These are phyloP conservation scores for Solenopsis fugax DNA, from an alignment of 1,140 invertebrate species.

Conservation along the genomic window DNA sequence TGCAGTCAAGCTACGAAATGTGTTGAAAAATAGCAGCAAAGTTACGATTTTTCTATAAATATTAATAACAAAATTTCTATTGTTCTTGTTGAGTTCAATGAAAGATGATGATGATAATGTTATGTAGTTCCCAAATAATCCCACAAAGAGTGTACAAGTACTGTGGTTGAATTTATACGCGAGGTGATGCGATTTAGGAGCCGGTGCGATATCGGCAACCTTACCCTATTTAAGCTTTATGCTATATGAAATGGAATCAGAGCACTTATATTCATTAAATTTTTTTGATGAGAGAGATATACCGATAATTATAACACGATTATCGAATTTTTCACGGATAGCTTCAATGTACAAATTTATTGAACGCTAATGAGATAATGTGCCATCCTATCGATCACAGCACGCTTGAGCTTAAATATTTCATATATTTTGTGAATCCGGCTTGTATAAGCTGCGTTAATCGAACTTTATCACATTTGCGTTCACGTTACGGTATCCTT, in stretches of 20 bases:
- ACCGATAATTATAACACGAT: background rate
- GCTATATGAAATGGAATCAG: background rate
- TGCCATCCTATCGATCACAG: background rate
- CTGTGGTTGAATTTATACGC: too few species aligned
- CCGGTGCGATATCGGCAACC: too few species aligned
- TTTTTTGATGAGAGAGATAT: background rate
- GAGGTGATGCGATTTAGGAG: too few species aligned
- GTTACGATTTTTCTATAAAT: too few species aligned
- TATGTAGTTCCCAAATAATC: too few species aligned
- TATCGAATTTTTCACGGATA: slow-evolving; percentile 20
- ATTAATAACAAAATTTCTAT: too few species aligned
- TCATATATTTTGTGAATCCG: background rate
- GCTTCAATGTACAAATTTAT: background rate
- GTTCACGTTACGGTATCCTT: background rate
- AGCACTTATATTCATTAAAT: background rate
- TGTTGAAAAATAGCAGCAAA: too few species aligned
- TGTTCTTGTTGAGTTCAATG: too few species aligned
- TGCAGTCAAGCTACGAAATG: too few species aligned
- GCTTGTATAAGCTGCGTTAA: background rate
- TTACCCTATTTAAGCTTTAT: background rate
- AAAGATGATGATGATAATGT: too few species aligned
- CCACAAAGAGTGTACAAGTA: too few species aligned
- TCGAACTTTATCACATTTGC: background rate
- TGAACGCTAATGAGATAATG: slow-evolving; percentile 8
- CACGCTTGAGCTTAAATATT: background rate